Evolutionary conservation across 1,140 invertebrate species (phyloP).

Genomic region (Euura lappo): DNA sequence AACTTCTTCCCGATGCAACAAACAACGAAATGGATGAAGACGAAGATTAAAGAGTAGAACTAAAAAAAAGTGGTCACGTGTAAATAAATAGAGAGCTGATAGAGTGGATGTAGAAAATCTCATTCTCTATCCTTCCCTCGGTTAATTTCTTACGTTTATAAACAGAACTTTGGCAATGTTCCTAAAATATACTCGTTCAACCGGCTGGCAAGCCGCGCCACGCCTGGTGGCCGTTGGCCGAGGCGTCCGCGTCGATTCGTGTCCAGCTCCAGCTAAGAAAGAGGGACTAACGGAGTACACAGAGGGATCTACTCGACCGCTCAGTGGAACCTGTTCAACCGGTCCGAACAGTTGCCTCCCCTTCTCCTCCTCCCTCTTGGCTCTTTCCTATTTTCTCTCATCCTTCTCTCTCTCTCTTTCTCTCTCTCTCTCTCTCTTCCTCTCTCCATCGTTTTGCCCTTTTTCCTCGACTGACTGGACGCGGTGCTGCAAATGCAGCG

Average conservation of each 20-base stretch:
- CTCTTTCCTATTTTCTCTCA: not conserved
- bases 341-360: conserved; percentile 42
- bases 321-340: conserved; percentile 53
- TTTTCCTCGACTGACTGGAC: not conserved
- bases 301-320: conserved; percentile 49
- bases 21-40: too few species aligned
- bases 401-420: too few species aligned
- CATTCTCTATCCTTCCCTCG: too few species aligned
- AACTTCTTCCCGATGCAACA: too few species aligned
- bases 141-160: not conserved
- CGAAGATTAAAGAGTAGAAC: too few species aligned
- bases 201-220: not conserved
- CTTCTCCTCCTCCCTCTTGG: conserved; percentile 30
- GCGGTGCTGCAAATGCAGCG: conserved; percentile 1
- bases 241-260: conserved; percentile 12
- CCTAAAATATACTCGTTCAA: not conserved
- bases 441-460: not conserved
- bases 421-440: too few species aligned
- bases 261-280: conserved; percentile 42
- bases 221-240: not conserved
- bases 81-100: too few species aligned
- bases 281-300: conserved; percentile 53
- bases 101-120: too few species aligned
- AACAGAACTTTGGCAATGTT: not conserved
- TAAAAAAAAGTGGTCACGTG: too few species aligned